Conservation (phyloP, 2,888 invertebrate genomes). For the Fragum whitleyi region DNA sequence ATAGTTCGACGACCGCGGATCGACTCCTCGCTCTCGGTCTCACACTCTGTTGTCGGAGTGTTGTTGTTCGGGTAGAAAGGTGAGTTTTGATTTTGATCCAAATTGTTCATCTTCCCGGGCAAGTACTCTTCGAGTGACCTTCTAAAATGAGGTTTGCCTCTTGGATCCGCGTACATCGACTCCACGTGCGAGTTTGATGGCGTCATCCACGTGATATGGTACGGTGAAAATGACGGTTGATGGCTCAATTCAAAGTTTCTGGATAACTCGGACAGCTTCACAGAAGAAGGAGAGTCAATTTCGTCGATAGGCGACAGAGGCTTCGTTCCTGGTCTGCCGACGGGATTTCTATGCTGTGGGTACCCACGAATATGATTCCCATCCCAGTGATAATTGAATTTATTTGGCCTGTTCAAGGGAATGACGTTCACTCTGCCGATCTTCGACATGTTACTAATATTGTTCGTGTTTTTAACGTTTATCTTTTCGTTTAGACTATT, state of each 20-base stretch:
- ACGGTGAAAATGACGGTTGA: constrained; percentile 71
- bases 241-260: constrained; percentile 63
- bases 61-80: constrained; percentile 76
- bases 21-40: constrained; percentile 60
- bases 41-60: constrained; percentile 74
- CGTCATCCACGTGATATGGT: constrained; percentile 72
- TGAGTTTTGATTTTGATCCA: constrained; percentile 62
- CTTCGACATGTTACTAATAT: constrained; percentile 23
- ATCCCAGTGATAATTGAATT: constrained; percentile 69
- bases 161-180: constrained; percentile 42
- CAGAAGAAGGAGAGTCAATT: constrained; percentile 62
- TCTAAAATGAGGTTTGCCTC: constrained; percentile 11
- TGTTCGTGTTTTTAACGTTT: constrained; percentile 24
- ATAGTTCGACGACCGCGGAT: neutral
- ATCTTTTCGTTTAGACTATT: constrained; percentile 54
- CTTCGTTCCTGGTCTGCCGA: constrained; percentile 41
- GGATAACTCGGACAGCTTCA: constrained; percentile 57
- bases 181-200: constrained; percentile 55
- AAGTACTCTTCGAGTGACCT: constrained; percentile 34
- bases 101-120: constrained; percentile 29
- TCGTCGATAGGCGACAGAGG: constrained; percentile 74
- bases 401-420: constrained; percentile 59
- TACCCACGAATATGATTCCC: constrained; percentile 67
- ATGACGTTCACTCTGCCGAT: constrained; percentile 65
- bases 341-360: constrained; percentile 39